These are phyloP conservation scores for Stegostoma tigrinum DNA, from an alignment of 2,113 vertebrate species.

Conservation along the genomic window DNA sequence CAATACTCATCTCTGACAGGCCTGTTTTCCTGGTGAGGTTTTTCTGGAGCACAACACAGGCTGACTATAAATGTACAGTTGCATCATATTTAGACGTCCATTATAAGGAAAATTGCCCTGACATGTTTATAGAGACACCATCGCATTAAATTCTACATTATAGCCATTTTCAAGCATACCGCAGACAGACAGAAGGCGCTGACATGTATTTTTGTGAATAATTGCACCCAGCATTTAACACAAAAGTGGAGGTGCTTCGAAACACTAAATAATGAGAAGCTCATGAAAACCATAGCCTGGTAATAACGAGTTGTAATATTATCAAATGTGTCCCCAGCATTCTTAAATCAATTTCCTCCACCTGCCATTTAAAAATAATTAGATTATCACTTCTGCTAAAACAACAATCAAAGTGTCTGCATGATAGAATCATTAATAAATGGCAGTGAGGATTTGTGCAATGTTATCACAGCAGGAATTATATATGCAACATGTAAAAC, in stretches of 20 bases:
- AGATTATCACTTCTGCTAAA: neutral
- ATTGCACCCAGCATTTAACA: neutral
- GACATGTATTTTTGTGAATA: slow-evolving; percentile 10
- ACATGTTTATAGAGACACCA: neutral
- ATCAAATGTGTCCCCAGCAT: no score
- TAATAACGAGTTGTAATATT: neutral
- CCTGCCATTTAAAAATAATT: slow-evolving; percentile 11
- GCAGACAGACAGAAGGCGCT: slow-evolving; percentile 4
- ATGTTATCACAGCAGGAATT: neutral
- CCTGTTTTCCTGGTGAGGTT: neutral
- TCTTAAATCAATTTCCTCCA: neutral
- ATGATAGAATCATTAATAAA: neutral
- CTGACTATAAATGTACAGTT: neutral
- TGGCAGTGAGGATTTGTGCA: neutral
- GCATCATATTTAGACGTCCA: neutral
- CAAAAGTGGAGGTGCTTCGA: neutral
- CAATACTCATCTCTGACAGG: neutral
- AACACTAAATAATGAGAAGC: neutral
- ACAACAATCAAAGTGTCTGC: neutral
- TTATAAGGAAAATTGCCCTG: neutral
- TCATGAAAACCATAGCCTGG: neutral
- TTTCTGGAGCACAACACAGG: neutral
- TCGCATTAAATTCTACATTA: neutral
- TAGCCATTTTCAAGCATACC: neutral
- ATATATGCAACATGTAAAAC: neutral